Conservation (phyloP, 2,113 vertebrate genomes). For the Blennius ocellaris region DNA sequence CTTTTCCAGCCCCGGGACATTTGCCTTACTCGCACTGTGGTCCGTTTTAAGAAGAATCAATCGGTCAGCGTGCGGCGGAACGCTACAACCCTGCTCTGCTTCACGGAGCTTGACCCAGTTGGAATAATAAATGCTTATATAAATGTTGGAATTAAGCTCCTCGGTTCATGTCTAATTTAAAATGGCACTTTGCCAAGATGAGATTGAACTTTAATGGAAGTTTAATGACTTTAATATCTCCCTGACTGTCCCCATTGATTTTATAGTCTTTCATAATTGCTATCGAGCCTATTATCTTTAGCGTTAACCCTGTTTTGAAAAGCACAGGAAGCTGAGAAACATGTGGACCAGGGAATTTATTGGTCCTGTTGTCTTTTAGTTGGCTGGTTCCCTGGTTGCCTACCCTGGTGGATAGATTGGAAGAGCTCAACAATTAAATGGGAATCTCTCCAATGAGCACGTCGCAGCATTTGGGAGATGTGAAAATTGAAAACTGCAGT, state of each 20-base stretch:
- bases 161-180: slow-evolving; percentile 34
- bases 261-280: slow-evolving; percentile 27
- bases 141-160: slow-evolving; percentile 25
- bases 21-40: not conserved
- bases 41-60: slow-evolving; percentile 37
- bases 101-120: slow-evolving; percentile 23
- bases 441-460: not conserved
- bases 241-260: slow-evolving; percentile 21
- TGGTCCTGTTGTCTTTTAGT: slow-evolving; percentile 16
- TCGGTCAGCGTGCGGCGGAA: slow-evolving; percentile 24
- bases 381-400: not conserved
- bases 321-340: slow-evolving; percentile 5
- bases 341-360: slow-evolving; percentile 10
- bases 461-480: not conserved
- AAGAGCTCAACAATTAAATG: slow-evolving; percentile 13
- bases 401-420: not conserved
- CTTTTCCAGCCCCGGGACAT: slow-evolving; percentile 3
- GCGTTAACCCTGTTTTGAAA: slow-evolving; percentile 8
- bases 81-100: not conserved
- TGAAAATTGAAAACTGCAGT: not conserved
- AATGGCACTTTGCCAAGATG: slow-evolving; percentile 29
- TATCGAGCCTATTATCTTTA: slow-evolving; percentile 14
- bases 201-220: slow-evolving; percentile 47
- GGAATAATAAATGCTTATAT: slow-evolving; percentile 14
- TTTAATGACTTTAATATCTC: slow-evolving; percentile 47